Evolutionary conservation across 35 echinoderm and acorn worm species (phyloP), one percentile per base, ranked within the genome.

Genomic region (Holothuria glaberrima): DNA sequence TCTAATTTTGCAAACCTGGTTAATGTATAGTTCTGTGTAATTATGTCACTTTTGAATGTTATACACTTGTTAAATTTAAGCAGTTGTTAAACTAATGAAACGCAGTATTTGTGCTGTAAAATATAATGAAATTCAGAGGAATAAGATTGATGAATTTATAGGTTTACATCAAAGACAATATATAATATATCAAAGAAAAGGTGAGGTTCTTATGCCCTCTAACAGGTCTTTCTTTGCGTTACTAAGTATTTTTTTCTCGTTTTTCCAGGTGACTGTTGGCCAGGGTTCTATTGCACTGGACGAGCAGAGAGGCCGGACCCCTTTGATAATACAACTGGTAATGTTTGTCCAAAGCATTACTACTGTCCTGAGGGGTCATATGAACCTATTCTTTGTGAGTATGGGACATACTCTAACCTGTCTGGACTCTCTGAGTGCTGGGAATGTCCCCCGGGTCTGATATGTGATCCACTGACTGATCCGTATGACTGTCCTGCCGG

Each of bases 401-500:
- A 88, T 60, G 96, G 96, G 12, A 90, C 87, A 16, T 95, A 87
- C 85, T 86, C 93, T 25, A 92, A 98, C 48, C 57, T 69, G 5
- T 90, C 93, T 9, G 96, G 96, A 0, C 91, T 98, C 32, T 63
- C 71, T 14, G 96, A 1, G 9, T 94, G 96, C 70, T 32, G 90
- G 18, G 44, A 76, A 2, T 98, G 95, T 46, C 89, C 87, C 0
- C 68, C 86, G 3, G 95, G 93, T 25, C 84, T 86, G 50, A 89
- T 94, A 32, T 98, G 95, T 59, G 58, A 65, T 34, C 95, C 95
- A 14, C 87, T 90, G 46, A 94, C 91, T 68, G 95, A 98, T 29
- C 95, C 95, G 12, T 74, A 94, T n/a, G 75, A 77, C 12, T 98
- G 95, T 44, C 95, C 95, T 27, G 92, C 90, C 78, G 95, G 95